These are phyloP conservation scores for Stigmatopora nigra DNA, from an alignment of 2,113 vertebrate species.

Conservation along the genomic window DNA sequence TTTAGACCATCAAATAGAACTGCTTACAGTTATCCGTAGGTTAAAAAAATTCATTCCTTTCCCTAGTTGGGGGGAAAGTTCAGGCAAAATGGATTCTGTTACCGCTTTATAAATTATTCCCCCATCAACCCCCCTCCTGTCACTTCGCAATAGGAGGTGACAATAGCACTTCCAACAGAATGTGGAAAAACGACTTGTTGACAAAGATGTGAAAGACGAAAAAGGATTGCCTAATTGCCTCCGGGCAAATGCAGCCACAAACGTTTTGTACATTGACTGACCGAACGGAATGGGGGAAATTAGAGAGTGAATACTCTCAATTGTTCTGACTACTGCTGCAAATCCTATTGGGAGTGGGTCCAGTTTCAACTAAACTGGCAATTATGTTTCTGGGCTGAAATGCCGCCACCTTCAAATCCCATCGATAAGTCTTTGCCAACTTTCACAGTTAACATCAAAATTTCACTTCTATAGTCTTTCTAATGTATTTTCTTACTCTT, in stretches of 20 bases:
- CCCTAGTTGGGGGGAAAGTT: too few species aligned
- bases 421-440: too few species aligned
- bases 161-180: conserved; percentile 27
- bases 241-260: background rate
- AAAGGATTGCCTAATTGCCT: conserved; percentile 27
- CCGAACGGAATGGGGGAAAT: conserved; percentile 16
- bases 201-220: conserved; percentile 33
- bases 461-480: too few species aligned
- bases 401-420: background rate
- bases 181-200: conserved; percentile 28
- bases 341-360: conserved; percentile 16
- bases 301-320: conserved; percentile 25
- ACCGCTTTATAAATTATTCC: conserved; percentile 54
- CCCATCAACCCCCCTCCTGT: conserved; percentile 21
- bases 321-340: conserved; percentile 11
- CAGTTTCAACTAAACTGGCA: conserved; percentile 42
- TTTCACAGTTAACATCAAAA: too few species aligned
- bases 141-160: conserved; percentile 32
- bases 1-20: too few species aligned
- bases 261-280: conserved; percentile 23
- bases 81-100: conserved; percentile 39
- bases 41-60: too few species aligned
- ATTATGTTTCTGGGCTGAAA: conserved; percentile 41
- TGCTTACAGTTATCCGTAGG: too few species aligned
- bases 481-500: background rate